Conservation (phyloP, 2,113 vertebrate genomes). For the Emydura subglobosa region DNA sequence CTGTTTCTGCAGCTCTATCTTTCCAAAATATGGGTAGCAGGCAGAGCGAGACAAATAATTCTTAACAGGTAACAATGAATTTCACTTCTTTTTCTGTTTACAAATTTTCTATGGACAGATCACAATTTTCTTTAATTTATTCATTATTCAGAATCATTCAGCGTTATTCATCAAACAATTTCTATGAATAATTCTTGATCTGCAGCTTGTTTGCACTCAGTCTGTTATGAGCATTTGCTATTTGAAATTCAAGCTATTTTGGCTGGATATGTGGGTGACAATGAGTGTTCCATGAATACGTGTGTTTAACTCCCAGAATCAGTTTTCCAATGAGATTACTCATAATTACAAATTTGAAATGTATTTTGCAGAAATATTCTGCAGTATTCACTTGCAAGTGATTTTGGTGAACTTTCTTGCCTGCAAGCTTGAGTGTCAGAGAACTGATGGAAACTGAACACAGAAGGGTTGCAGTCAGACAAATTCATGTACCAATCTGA, state of each 20-base stretch:
- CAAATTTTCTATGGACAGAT: conserved; percentile 48
- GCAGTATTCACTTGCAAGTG: background rate
- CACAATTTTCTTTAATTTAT: conserved; percentile 53
- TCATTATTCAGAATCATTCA: conserved; percentile 41
- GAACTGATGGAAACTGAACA: background rate
- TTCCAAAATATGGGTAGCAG: conserved; percentile 15
- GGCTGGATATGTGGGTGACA: background rate
- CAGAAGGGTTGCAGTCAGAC: background rate
- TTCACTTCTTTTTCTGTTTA: conserved; percentile 39
- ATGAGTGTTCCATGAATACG: conserved; percentile 14
- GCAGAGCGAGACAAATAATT: conserved; percentile 12
- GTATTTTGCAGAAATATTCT: conserved; percentile 28
- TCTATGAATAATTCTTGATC: conserved; percentile 52
- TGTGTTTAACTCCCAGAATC: conserved; percentile 24
- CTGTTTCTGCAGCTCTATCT: background rate
- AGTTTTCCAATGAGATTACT: conserved; percentile 38
- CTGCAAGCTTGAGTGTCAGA: background rate
- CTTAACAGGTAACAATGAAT: conserved; percentile 41
- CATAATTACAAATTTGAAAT: background rate
- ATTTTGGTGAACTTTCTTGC: background rate
- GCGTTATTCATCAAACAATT: conserved; percentile 47
- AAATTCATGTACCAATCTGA: conserved; percentile 14
- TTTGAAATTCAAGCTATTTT: conserved; percentile 57
- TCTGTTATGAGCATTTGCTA: conserved; percentile 37
- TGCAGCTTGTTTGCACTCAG: conserved; percentile 56